phyloP scores from a whole-genome alignment of 1,140 invertebrate genomes.

The Sipha flava region DNA sequence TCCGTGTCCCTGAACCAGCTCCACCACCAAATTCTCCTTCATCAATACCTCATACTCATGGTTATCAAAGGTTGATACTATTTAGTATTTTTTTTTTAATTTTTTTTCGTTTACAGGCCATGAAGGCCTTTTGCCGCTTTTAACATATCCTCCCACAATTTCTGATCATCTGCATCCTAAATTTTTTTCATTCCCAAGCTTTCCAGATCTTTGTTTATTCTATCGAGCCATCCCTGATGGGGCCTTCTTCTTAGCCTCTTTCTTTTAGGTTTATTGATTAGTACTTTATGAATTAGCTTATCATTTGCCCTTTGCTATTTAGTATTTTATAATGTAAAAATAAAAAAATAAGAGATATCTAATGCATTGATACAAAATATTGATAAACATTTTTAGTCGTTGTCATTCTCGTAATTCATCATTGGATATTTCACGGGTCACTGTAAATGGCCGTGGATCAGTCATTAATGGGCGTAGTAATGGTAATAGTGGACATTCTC shows the following conservation, averaged over 20 bases:
- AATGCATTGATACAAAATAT: neutral
- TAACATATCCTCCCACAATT: no score
- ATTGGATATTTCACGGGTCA: slow-evolving; percentile 57
- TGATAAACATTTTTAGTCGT: neutral
- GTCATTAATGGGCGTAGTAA: slow-evolving; percentile 37
- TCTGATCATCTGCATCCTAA: no score
- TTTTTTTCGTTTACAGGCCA: no score
- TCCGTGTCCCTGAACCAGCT: slow-evolving; percentile 47
- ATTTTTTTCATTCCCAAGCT: no score
- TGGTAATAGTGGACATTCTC: slow-evolving; percentile 56
- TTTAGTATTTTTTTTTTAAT: no score
- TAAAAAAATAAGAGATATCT: neutral
- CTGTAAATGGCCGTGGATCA: slow-evolving; percentile 46
- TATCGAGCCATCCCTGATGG: no score
- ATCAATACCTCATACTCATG: slow-evolving; percentile 31
- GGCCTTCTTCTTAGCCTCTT: no score
- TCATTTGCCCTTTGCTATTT: no score
- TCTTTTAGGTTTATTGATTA: no score
- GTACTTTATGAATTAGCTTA: no score
- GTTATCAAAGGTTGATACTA: slow-evolving; percentile 34
- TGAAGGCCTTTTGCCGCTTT: no score
- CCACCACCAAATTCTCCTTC: slow-evolving; percentile 36
- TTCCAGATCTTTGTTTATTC: no score
- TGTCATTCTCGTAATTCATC: slow-evolving; percentile 68
- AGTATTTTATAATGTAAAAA: neutral